Percentiles rank a stretch among this genome's conserved stretches.
Evolutionary conservation across 1,140 invertebrate genomes (phyloP).

Genomic region (Zaprionus ghesquierei): DNA sequence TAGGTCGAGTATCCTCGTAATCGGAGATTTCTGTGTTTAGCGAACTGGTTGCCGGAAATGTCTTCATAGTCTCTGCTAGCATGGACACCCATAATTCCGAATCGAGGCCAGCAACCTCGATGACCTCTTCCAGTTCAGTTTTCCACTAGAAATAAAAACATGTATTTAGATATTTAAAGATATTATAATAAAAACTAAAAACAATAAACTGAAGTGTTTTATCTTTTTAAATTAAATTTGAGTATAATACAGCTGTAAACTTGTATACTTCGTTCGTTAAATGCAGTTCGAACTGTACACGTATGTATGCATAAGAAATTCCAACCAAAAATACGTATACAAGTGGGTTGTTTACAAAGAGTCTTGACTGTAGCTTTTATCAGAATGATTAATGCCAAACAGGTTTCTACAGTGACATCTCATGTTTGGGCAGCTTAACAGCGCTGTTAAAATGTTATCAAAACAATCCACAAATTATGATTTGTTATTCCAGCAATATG

Average conservation of each 20-base stretch:
- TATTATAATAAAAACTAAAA: neutral
- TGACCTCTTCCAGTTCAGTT: conserved; percentile 95
- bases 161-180: neutral
- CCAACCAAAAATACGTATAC: neutral
- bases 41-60: conserved; percentile 93
- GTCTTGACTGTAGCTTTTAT: neutral
- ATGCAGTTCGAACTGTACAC: neutral
- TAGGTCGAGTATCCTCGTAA: conserved; percentile 92
- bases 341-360: neutral
- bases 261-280: too few relatives aligned
- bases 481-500: neutral
- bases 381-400: conserved; percentile 1
- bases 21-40: conserved; percentile 93
- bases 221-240: neutral
- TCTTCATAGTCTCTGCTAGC: conserved; percentile 97
- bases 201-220: neutral
- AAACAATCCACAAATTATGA: neutral
- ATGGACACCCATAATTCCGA: conserved; percentile 98
- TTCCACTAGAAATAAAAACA: conserved; percentile 88
- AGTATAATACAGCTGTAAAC: too few relatives aligned
- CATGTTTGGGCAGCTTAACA: neutral
- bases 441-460: conserved; percentile 1
- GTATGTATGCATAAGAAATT: neutral
- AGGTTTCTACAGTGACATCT: conserved; percentile 11
- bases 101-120: conserved; percentile 94